phyloP scores from a whole-genome alignment of 2,797 vertebrate species.

The Notolabrus celidotus region DNA sequence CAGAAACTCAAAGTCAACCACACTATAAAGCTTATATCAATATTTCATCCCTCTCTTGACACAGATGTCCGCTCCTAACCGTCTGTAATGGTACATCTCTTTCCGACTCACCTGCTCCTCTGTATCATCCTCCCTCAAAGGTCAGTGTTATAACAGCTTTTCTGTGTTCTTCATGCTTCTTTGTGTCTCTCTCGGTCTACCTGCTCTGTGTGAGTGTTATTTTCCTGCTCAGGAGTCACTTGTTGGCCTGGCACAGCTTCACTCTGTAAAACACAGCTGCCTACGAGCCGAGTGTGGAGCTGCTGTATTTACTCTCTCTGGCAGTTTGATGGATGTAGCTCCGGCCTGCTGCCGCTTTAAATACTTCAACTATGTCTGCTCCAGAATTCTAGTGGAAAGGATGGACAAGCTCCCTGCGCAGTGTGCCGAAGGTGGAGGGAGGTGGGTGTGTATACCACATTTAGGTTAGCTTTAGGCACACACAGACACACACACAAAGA shows the following conservation, averaged over 20 bases:
- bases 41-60: background rate
- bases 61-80: background rate
- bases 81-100: background rate
- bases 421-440: conserved; percentile 3
- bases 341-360: conserved; percentile 37
- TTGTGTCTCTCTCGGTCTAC: background rate
- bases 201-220: background rate
- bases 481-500: background rate
- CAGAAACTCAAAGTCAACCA: too few species aligned
- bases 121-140: background rate
- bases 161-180: background rate
- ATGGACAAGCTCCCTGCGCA: conserved; percentile 22
- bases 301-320: conserved; percentile 37
- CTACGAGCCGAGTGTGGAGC: conserved; percentile 20
- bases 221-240: conserved; percentile 6
- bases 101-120: background rate
- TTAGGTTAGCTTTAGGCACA: background rate
- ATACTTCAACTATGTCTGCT: conserved; percentile 64
- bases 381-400: conserved; percentile 70
- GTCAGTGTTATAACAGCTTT: background rate
- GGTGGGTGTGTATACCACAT: background rate
- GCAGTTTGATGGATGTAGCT: conserved; percentile 50
- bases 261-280: conserved; percentile 18
- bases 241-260: conserved; percentile 7
- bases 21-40: background rate